Percentiles rank a stretch among this genome's conserved stretches.
Conservation (phyloP, 2,113 vertebrate species). For the Pseudopodoces humilis region DNA sequence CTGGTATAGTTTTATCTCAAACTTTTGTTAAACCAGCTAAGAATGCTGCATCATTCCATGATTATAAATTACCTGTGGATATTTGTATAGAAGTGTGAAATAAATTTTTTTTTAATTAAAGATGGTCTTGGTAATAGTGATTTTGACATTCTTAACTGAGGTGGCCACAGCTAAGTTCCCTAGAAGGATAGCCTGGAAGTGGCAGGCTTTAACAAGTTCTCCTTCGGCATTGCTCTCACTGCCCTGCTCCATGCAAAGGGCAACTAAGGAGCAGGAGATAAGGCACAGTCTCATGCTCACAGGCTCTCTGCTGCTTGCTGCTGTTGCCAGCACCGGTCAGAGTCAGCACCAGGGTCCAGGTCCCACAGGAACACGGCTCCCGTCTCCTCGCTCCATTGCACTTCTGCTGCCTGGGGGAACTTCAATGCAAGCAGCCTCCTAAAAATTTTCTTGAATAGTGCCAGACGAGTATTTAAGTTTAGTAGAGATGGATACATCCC, state of each 20-base stretch:
- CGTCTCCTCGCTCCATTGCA: fast-evolving
- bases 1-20: constrained; percentile 69
- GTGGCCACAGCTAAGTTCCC: not conserved
- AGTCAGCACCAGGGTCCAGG: not conserved
- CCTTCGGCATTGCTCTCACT: fast-evolving
- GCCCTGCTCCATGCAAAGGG: not conserved
- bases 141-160: not conserved
- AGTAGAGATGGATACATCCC: too few species aligned
- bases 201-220: not conserved
- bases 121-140: not conserved
- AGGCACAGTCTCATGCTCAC: fast-evolving
- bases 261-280: not conserved
- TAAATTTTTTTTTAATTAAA: constrained; percentile 74
- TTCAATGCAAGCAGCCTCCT: not conserved
- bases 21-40: constrained; percentile 64
- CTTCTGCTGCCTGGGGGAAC: fast-evolving
- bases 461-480: fast-evolving
- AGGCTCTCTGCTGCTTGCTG: not conserved
- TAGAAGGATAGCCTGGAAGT: not conserved
- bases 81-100: constrained; percentile 81
- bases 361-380: fast-evolving
- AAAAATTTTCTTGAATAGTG: not conserved
- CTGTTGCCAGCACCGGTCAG: not conserved
- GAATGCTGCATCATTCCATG: constrained; percentile 68
- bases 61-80: constrained; percentile 79